phyloP scores from a whole-genome alignment of 2,113 vertebrate genomes.

The Pteropus alecto region DNA sequence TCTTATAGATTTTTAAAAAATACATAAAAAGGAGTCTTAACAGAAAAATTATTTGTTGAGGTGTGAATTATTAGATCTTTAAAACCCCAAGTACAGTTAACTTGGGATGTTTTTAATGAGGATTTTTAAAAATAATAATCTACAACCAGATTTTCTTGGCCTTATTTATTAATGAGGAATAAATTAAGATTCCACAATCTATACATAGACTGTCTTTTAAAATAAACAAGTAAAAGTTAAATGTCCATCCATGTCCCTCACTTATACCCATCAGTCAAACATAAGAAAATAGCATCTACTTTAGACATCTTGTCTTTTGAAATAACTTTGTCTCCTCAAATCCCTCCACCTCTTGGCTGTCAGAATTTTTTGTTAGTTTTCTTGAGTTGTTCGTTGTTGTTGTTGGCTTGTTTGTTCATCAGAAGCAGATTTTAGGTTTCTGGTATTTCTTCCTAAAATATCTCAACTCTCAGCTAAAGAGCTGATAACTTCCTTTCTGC shows the following conservation, averaged over 20 bases:
- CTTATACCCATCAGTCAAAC: neutral
- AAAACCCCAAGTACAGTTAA: neutral
- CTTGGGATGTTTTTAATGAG: neutral
- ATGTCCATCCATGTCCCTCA: neutral
- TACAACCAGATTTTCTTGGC: neutral
- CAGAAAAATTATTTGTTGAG: neutral
- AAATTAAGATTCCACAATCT: neutral
- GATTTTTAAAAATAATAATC: neutral
- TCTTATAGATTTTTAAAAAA: neutral
- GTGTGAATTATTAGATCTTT: neutral
- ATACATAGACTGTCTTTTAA: neutral
- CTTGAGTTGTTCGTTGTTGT: neutral
- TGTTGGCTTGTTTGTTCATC: neutral
- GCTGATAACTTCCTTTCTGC: neutral
- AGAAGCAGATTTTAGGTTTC: neutral
- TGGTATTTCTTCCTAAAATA: neutral
- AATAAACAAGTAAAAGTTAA: neutral
- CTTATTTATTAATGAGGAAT: neutral
- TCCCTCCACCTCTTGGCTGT: neutral
- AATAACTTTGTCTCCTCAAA: neutral
- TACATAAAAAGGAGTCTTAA: neutral
- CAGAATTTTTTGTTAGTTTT: neutral
- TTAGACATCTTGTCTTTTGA: neutral
- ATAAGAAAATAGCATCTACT: neutral
- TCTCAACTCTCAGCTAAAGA: neutral